Percentiles rank a stretch among this genome's conserved stretches.
These are phyloP conservation scores for Herminia tarsipennalis DNA, from an alignment of 2,888 invertebrate species.

Conservation along the genomic window DNA sequence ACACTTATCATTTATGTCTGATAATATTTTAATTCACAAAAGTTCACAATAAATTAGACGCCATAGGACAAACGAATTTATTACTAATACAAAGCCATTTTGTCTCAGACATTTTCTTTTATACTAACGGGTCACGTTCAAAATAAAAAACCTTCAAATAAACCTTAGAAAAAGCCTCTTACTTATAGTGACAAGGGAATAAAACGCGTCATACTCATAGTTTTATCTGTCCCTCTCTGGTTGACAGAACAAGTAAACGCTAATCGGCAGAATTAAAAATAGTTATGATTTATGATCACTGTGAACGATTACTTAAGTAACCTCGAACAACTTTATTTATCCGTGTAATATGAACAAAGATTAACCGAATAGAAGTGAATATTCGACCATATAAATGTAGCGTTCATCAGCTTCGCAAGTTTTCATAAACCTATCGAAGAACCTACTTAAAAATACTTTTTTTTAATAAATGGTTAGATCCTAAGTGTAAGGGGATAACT, in stretches of 20 bases:
- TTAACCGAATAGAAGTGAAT: no score
- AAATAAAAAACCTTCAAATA: constrained; percentile 17
- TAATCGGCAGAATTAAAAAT: constrained; percentile 24
- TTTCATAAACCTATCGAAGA: no score
- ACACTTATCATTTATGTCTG: no score
- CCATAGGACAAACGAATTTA: not conserved
- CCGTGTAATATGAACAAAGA: no score
- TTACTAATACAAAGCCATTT: not conserved
- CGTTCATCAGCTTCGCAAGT: no score
- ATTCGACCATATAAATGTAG: no score
- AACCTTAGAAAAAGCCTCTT: constrained; percentile 20
- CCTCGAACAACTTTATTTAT: not conserved
- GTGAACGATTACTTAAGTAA: constrained; percentile 10
- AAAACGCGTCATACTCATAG: constrained; percentile 20
- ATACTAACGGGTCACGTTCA: constrained; percentile 3
- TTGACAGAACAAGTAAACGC: constrained; percentile 21
- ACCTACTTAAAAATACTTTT: no score
- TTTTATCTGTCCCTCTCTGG: constrained; percentile 17
- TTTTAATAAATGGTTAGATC: no score
- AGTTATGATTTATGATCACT: constrained; percentile 29
- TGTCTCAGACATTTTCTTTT: not conserved
- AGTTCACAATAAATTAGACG: no score
- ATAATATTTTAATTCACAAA: no score
- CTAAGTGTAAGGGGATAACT: no score
- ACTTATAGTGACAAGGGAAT: constrained; percentile 29